Evolutionary conservation across 2,797 vertebrate species (phyloP).

Genomic region (Rhabdophis nuchalis): DNA sequence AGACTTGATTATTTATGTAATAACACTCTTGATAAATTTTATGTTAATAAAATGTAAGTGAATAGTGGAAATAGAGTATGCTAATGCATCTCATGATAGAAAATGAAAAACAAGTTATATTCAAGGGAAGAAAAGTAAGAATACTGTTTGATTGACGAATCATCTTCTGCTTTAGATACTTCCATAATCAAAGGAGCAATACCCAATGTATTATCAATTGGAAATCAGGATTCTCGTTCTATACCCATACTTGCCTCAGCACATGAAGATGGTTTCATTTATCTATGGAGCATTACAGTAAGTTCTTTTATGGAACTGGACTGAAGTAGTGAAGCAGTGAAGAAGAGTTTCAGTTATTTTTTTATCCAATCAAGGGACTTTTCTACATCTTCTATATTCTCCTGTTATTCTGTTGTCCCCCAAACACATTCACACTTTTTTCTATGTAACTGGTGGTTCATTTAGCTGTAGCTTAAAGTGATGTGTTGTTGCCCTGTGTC

Average conservation of each 20-base stretch:
- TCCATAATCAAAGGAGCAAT: background rate
- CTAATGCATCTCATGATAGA: no score
- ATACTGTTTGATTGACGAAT: background rate
- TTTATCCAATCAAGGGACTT: background rate
- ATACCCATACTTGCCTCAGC: conserved; percentile 22
- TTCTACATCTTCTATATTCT: background rate
- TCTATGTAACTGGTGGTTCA: background rate
- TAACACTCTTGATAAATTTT: background rate
- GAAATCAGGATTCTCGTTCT: background rate
- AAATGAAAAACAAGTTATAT: background rate
- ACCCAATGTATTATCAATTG: background rate
- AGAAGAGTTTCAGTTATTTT: background rate
- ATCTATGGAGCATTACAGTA: conserved; percentile 16
- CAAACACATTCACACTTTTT: background rate
- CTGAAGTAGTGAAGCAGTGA: background rate
- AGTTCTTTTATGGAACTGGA: background rate
- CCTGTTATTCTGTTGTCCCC: background rate
- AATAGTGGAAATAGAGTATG: background rate
- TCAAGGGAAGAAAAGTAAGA: background rate
- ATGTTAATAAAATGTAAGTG: background rate
- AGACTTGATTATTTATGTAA: background rate
- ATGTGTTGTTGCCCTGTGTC: background rate
- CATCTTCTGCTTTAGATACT: background rate
- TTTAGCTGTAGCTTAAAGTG: background rate
- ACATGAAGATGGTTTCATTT: conserved; percentile 23